A percentile compares a stretch with the other conserved stretches of the same genome.
Conservation (phyloP, 2,797 vertebrate species). For the Sparidentex hasta region DNA sequence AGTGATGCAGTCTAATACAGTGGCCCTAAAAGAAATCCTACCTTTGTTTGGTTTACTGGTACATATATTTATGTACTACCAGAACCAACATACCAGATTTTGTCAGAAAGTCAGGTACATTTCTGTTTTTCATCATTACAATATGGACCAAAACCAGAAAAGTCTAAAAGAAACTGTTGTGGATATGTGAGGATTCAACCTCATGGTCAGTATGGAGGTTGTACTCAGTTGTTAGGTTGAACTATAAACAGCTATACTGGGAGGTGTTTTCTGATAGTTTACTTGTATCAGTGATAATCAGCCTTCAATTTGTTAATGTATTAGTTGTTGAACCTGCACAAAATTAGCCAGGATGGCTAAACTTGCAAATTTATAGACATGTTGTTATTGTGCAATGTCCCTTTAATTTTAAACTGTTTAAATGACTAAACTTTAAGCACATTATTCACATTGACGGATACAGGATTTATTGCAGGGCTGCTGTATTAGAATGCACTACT, state of each 20-base stretch:
- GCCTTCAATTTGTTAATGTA: too few species aligned
- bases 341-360: too few species aligned
- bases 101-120: background rate
- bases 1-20: background rate
- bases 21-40: background rate
- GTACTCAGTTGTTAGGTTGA: background rate
- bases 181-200: background rate
- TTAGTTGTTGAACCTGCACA: too few species aligned
- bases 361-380: too few species aligned
- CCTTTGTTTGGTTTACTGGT: background rate
- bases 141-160: background rate
- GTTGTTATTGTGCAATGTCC: too few species aligned
- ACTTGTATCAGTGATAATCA: background rate
- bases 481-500: background rate
- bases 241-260: background rate
- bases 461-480: background rate
- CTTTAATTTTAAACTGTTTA: too few species aligned
- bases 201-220: background rate
- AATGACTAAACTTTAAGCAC: background rate
- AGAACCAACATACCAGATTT: background rate
- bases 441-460: background rate
- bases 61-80: background rate
- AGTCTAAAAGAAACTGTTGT: background rate
- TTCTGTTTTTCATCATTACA: background rate
- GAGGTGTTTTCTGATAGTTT: background rate